phyloP scores from a whole-genome alignment of 2,888 invertebrate species.

The Pristionchus mayeri region DNA sequence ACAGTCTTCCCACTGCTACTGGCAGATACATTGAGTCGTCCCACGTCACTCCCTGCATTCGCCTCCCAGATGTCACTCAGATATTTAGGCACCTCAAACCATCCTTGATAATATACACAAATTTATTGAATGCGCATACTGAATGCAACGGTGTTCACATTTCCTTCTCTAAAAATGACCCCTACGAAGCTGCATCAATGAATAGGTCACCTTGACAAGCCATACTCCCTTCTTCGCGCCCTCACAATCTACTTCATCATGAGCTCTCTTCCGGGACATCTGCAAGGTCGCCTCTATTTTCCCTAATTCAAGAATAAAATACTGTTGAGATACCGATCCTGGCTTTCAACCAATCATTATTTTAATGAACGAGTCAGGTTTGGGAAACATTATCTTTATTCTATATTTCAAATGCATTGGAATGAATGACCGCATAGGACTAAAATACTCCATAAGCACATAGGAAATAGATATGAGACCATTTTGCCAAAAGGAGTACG shows the following conservation, averaged over 20 bases:
- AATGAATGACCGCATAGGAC: too few species aligned
- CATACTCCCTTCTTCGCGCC: constrained; percentile 69
- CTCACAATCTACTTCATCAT: constrained; percentile 63
- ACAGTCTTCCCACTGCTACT: neutral
- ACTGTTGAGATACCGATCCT: neutral
- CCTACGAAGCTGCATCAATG: neutral
- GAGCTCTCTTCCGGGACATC: constrained; percentile 35
- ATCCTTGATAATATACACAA: neutral
- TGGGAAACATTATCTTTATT: too few species aligned
- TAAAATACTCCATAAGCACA: too few species aligned
- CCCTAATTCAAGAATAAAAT: neutral
- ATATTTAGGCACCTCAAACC: constrained; percentile 67
- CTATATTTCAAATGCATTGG: too few species aligned
- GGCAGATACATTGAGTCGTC: constrained; percentile 55
- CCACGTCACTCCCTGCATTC: constrained; percentile 67
- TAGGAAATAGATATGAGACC: too few species aligned
- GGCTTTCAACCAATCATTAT: constrained; percentile 18
- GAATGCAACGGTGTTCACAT: too few species aligned
- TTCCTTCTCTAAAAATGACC: neutral
- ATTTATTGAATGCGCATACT: too few species aligned
- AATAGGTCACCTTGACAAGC: constrained; percentile 70
- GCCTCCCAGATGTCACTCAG: constrained; percentile 68
- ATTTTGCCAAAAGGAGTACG: too few species aligned
- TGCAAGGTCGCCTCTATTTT: neutral
- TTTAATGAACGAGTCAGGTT: too few species aligned